Percentiles rank a stretch among this genome's conserved stretches.
Evolutionary conservation across 92 coral and sea anemone genomes (phyloP).

Genomic region (Epizoanthus ramosus): DNA sequence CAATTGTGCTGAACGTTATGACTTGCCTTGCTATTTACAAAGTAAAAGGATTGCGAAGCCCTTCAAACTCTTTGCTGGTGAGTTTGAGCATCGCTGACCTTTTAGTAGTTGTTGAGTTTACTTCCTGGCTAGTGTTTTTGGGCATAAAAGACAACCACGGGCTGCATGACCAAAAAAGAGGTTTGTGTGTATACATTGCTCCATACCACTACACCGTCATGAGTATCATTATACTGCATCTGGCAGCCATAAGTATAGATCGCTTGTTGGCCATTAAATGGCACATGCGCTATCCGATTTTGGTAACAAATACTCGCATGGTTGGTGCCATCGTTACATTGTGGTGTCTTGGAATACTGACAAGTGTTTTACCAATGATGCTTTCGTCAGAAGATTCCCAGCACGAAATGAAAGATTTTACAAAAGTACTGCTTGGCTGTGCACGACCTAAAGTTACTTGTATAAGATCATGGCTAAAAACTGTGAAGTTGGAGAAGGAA

Average conservation of each 20-base stretch:
- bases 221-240: not conserved
- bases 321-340: not conserved
- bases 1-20: slow-evolving; percentile 1
- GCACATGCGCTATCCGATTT: slow-evolving; percentile 20
- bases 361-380: not conserved
- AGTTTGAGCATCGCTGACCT: slow-evolving; percentile 24
- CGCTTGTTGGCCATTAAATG: slow-evolving; percentile 30
- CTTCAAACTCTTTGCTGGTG: slow-evolving; percentile 5
- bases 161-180: not conserved
- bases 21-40: slow-evolving; percentile 21
- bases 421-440: no score
- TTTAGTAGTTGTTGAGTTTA: slow-evolving; percentile 2
- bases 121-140: not conserved
- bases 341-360: not conserved
- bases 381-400: not conserved
- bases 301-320: slow-evolving; percentile 20
- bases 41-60: not conserved
- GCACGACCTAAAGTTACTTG: no score
- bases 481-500: not conserved
- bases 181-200: not conserved
- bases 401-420: no score
- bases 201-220: not conserved
- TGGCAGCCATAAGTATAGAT: slow-evolving; percentile 26
- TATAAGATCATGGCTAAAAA: no score
- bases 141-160: not conserved